Evolutionary conservation across 2,888 invertebrate genomes (phyloP), one percentile per base, ranked within the genome.

Genomic region (Julus scanicus): DNA sequence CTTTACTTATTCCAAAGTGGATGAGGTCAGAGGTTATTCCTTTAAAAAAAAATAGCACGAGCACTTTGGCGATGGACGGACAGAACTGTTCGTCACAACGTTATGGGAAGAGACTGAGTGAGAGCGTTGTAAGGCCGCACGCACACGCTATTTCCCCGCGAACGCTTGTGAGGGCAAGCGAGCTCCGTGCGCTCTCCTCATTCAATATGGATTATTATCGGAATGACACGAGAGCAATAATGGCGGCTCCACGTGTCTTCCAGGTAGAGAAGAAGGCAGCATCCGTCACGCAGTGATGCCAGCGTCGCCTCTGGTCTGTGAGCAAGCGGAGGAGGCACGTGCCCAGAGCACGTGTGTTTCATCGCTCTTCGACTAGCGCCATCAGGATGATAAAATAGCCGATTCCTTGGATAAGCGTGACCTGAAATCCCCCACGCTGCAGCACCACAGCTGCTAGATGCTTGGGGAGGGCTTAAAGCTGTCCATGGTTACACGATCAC

Each of bases 151-250:
- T 71, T 71, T 71, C 71, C 71, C 71, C 71, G 17, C 29, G 20
- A 29, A 71, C 20, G 71, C 71, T 71, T 71, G 29, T 71, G 71
- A 71, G 71, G 71, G 71, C 6, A 29, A 71, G 71, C 71, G 20
- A 71, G 71, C 71, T 71, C 8, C 3, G 71, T 29, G 6, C 71
- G 29, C 29, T 6, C 20, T 20, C 71, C 71, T 71, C 71, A 71
- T 71, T 71, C 71, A 71, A 29, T 71, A 71, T 71, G 71, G 71
- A 71, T 71, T 71, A 71, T 71, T 71, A 71, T 71, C 71, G 71
- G 71, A 71, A 71, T 71, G 71, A 71, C 71, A 71, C 71, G 71
- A 44, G 71, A 20, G 71, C 71, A 71, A 71, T 71, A 71, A 71
- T 71, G 71, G 71, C 71, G 71, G 71, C 71, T 71, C 71, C 71